Conservation (phyloP, 2,797 vertebrate species). For the Tokudaia muenninki region DNA sequence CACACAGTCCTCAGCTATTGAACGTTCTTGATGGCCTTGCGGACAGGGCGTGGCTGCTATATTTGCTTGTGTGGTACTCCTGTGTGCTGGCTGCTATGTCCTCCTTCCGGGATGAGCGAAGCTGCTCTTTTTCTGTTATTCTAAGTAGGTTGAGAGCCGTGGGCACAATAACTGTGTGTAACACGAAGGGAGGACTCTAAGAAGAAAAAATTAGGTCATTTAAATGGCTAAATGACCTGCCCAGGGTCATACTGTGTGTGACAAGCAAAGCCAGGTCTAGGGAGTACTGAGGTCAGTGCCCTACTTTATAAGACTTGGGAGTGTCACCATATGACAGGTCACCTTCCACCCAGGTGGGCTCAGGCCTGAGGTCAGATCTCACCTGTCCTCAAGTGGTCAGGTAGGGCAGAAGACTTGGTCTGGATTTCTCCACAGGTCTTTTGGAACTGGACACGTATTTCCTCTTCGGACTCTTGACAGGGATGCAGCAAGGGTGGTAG, state of each 20-base stretch:
- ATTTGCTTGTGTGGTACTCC: background rate
- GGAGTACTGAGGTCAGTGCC: background rate
- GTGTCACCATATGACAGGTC: background rate
- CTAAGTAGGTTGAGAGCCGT: background rate
- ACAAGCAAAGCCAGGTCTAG: background rate
- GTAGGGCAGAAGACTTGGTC: background rate
- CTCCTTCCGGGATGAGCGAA: background rate
- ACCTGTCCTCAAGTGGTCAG: background rate
- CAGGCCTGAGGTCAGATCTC: background rate
- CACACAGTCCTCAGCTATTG: background rate
- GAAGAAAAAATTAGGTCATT: background rate
- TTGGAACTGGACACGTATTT: background rate
- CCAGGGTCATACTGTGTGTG: background rate
- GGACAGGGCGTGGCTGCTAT: background rate
- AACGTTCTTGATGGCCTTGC: background rate
- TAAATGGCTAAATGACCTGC: background rate
- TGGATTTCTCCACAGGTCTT: background rate
- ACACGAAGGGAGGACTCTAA: background rate
- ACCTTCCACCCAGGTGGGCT: background rate
- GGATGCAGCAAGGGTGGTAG: rapidly evolving
- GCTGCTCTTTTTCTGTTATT: background rate
- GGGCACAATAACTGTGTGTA: background rate
- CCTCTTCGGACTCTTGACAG: background rate
- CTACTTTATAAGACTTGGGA: background rate
- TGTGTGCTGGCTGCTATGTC: background rate